Evolutionary conservation across 2,888 invertebrate species (phyloP).

Genomic region (Diploptera punctata): DNA sequence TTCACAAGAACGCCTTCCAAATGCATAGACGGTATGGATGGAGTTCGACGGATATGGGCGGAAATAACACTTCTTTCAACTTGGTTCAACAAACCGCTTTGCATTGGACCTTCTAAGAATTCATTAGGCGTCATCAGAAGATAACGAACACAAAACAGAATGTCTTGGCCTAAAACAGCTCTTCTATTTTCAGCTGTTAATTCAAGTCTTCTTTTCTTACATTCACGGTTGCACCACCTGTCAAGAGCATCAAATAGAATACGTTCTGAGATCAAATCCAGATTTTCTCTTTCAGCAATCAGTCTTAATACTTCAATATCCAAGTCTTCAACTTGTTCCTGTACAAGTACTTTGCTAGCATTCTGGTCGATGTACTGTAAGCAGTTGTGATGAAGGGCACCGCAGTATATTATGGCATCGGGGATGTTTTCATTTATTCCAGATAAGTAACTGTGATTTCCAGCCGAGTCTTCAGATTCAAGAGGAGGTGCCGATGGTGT

Average conservation of each 20-base stretch:
- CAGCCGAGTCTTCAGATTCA: background rate
- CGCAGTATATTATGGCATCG: conserved; percentile 59
- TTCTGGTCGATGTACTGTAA: conserved; percentile 66
- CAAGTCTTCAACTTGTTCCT: conserved; percentile 67
- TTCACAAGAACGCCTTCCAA: conserved; percentile 60
- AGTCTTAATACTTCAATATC: conserved; percentile 67
- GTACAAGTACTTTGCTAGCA: conserved; percentile 61
- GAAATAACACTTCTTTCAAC: conserved; percentile 57
- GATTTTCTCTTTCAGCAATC: conserved; percentile 70
- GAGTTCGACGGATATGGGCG: conserved; percentile 45
- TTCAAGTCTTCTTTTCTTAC: conserved; percentile 60
- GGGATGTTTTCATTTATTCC: conserved; percentile 48
- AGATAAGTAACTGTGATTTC: conserved; percentile 48
- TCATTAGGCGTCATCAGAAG: conserved; percentile 70
- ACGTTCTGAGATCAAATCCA: conserved; percentile 67
- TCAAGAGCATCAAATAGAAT: conserved; percentile 61
- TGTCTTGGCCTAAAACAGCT: conserved; percentile 56
- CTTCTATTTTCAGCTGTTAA: conserved; percentile 60
- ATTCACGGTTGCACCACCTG: conserved; percentile 65
- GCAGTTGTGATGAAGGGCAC: conserved; percentile 70
- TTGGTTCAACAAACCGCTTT: conserved; percentile 61
- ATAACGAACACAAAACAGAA: conserved; percentile 66
- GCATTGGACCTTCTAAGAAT: conserved; percentile 65
- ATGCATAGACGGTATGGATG: conserved; percentile 47
- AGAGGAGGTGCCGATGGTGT: conserved; percentile 45